These are phyloP conservation scores for Elymnias hypermnestra DNA, from an alignment of 1,140 invertebrate species.

Conservation along the genomic window DNA sequence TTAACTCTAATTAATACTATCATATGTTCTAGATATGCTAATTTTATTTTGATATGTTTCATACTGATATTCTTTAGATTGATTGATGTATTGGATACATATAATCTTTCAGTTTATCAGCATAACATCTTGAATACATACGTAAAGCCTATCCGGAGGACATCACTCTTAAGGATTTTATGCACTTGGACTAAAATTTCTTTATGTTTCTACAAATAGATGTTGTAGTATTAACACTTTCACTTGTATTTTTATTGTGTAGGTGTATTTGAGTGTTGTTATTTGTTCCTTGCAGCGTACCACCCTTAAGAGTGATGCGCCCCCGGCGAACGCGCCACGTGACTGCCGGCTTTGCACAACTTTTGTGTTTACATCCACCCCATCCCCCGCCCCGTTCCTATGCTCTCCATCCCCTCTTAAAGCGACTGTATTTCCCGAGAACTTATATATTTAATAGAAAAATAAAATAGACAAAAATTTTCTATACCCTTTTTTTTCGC, in stretches of 20 bases:
- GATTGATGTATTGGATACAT: constrained; percentile 42
- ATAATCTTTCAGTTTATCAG: constrained; percentile 11
- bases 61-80: constrained; percentile 72
- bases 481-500: too few relatives aligned
- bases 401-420: constrained; percentile 30
- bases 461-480: too few relatives aligned
- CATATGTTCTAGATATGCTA: constrained; percentile 56
- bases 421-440: constrained; percentile 8
- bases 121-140: constrained; percentile 22
- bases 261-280: constrained; percentile 10
- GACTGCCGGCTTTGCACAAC: constrained; percentile 60
- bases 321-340: constrained; percentile 67
- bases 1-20: constrained; percentile 9
- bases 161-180: constrained; percentile 63
- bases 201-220: too few relatives aligned
- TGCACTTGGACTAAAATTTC: too few relatives aligned
- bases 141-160: constrained; percentile 31
- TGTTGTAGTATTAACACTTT: constrained; percentile 5
- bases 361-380: constrained; percentile 67
- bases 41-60: constrained; percentile 65
- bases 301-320: constrained; percentile 70
- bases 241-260: neutral
- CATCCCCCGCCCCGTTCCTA: constrained; percentile 26
- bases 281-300: constrained; percentile 23
- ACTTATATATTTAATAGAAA: neutral